Conservation (phyloP, 2,113 vertebrate genomes). For the Eubucco bourcierii region DNA sequence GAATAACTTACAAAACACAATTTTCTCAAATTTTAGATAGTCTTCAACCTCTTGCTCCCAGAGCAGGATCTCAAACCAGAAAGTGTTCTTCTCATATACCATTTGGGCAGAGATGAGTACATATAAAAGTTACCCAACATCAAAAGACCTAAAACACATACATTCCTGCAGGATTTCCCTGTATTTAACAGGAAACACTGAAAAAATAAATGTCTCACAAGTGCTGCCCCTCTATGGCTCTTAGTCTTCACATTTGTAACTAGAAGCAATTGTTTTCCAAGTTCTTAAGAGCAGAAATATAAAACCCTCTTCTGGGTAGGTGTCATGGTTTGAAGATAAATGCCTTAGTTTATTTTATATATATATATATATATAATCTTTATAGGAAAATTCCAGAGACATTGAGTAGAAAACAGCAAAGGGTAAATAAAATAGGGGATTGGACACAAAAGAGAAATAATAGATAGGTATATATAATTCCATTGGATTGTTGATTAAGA, state of each 20-base stretch:
- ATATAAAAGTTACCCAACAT: neutral
- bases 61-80: neutral
- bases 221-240: neutral
- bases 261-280: neutral
- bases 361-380: too few species aligned
- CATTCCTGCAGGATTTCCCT: neutral
- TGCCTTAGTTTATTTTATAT: too few species aligned
- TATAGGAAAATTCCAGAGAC: too few species aligned
- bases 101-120: neutral
- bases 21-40: neutral
- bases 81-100: neutral
- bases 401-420: too few species aligned
- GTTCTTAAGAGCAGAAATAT: neutral
- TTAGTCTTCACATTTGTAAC: neutral
- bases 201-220: neutral
- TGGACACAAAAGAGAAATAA: too few species aligned
- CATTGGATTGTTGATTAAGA: too few species aligned
- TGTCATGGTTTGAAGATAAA: neutral
- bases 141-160: neutral
- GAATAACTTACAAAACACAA: neutral
- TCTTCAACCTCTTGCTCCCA: neutral
- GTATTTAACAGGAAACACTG: neutral
- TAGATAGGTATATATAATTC: too few species aligned
- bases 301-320: neutral
- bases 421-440: too few species aligned